These are phyloP conservation scores for Paramormyrops kingsleyae DNA, from an alignment of 2,113 vertebrate genomes.

Conservation along the genomic window DNA sequence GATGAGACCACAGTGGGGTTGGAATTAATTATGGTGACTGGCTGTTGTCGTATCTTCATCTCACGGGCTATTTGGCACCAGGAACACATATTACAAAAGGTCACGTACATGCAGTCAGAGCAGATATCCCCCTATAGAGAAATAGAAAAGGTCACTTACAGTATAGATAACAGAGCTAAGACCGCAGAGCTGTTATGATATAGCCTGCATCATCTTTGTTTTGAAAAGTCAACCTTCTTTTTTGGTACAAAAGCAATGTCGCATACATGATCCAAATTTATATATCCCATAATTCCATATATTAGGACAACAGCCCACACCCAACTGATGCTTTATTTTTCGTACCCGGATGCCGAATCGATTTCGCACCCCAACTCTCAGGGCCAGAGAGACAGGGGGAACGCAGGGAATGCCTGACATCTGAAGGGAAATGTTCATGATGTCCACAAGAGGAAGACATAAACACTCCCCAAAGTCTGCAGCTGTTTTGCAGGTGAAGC, in stretches of 20 bases:
- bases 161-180: background rate
- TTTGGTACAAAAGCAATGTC: background rate
- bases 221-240: background rate
- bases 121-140: slow-evolving; percentile 30
- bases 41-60: slow-evolving; percentile 29
- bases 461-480: slow-evolving; percentile 35
- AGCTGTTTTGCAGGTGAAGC: slow-evolving; percentile 37
- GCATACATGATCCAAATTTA: background rate
- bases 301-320: background rate
- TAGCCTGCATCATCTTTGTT: background rate
- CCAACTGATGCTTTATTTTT: background rate
- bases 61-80: slow-evolving; percentile 43
- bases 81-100: slow-evolving; percentile 29
- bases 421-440: background rate
- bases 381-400: slow-evolving; percentile 18
- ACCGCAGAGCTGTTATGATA: background rate
- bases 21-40: background rate
- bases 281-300: background rate
- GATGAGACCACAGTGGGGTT: background rate
- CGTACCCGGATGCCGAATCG: slow-evolving; percentile 26
- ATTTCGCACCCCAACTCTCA: slow-evolving; percentile 13
- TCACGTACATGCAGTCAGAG: slow-evolving; percentile 34
- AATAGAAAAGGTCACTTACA: background rate
- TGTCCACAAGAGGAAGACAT: slow-evolving; percentile 47
- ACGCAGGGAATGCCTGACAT: background rate